Evolutionary conservation across 2,888 invertebrate species (phyloP).

Genomic region (Spicauda simplicius): DNA sequence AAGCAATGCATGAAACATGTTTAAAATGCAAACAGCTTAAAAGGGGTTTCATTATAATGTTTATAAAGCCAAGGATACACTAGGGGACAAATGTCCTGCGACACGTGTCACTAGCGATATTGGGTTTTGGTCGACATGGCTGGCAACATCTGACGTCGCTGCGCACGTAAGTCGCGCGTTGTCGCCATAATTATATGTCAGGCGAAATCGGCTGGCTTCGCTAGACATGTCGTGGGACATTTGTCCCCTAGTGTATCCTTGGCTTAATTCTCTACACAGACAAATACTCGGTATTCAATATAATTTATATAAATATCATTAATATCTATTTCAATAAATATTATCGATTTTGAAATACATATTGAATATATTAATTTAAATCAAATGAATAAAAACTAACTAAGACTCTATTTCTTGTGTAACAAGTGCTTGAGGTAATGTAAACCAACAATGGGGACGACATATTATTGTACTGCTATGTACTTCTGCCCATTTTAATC

Average conservation of each 20-base stretch:
- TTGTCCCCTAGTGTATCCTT: no score
- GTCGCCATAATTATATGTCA: no score
- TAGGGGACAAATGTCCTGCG: no score
- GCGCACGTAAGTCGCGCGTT: no score
- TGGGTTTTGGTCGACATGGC: no score
- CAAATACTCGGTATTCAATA: slow-evolving; percentile 2
- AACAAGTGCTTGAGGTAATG: slow-evolving; percentile 52
- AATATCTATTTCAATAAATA: slow-evolving; percentile 16
- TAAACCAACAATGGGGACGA: slow-evolving; percentile 37
- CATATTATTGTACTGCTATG: slow-evolving; percentile 30
- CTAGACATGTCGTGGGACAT: no score
- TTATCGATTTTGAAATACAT: slow-evolving; percentile 25
- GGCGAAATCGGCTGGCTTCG: no score
- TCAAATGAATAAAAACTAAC: slow-evolving; percentile 40
- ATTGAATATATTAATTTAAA: slow-evolving; percentile 34
- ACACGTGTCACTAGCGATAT: no score
- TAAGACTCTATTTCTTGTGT: slow-evolving; percentile 45
- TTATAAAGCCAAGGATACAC: no score
- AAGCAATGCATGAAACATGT: background rate
- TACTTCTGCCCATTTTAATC: slow-evolving; percentile 11
- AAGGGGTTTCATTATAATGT: background rate
- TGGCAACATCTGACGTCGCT: no score
- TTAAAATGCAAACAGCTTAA: background rate
- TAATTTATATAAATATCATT: slow-evolving; percentile 33
- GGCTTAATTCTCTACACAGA: background rate